Percentiles rank a stretch among this genome's conserved stretches.
Conservation (phyloP, 2,113 vertebrate genomes). For the Nicator chloris region DNA sequence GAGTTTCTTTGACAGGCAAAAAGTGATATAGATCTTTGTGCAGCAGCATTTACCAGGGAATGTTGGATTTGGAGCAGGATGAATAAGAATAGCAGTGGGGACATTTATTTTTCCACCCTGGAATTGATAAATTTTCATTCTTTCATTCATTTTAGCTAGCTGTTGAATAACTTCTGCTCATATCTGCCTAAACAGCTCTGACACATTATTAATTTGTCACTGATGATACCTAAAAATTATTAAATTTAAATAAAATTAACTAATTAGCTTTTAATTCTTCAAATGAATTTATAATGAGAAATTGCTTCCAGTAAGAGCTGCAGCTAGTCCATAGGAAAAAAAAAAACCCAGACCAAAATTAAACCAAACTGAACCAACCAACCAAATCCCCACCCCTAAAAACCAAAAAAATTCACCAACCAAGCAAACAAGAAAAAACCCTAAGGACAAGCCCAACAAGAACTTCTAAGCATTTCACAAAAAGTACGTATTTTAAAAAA, state of each 20-base stretch:
- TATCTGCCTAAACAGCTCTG: not conserved
- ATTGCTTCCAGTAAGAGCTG: not conserved
- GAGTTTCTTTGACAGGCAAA: not conserved
- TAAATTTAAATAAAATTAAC: not conserved
- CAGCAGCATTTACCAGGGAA: not conserved
- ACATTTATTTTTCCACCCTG: not conserved
- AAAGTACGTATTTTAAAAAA: not conserved
- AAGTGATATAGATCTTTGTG: not conserved
- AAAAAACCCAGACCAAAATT: accelerated
- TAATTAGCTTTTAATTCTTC: not conserved
- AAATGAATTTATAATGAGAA: not conserved
- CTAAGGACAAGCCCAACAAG: not conserved
- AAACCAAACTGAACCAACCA: not conserved
- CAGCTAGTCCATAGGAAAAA: not conserved
- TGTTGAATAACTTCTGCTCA: not conserved
- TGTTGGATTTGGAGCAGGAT: not conserved
- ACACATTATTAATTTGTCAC: not conserved
- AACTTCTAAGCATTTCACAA: not conserved
- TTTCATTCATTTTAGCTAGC: not conserved
- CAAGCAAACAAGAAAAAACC: not conserved
- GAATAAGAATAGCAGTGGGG: not conserved
- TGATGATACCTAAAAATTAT: not conserved
- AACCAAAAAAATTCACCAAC: not conserved
- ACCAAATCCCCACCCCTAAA: accelerated
- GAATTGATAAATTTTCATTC: not conserved